Percentiles rank a stretch among this genome's conserved stretches.
Evolutionary conservation across 2,113 vertebrate species (phyloP).

Genomic region (Seriola aureovittata): DNA sequence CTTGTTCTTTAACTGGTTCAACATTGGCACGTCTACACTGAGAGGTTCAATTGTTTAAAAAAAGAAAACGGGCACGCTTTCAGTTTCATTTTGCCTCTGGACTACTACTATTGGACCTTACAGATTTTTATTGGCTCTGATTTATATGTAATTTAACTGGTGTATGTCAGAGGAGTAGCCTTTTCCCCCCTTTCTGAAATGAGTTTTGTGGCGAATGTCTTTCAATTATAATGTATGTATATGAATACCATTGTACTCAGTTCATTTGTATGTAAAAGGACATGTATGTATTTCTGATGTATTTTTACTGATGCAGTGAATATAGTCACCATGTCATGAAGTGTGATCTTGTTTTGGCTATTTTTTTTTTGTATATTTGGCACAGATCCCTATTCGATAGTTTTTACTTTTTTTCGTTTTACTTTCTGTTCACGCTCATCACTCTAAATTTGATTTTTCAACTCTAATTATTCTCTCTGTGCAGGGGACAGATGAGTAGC

Average conservation of each 20-base stretch:
- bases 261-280: conserved; percentile 60
- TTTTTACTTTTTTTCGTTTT: conserved; percentile 1
- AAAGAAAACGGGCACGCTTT: neutral
- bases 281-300: conserved; percentile 48
- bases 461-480: conserved; percentile 10
- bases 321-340: conserved; percentile 43
- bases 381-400: conserved; percentile 20
- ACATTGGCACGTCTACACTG: neutral
- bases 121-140: conserved; percentile 31
- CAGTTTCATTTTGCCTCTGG: conserved; percentile 7
- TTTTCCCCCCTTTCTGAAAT: neutral
- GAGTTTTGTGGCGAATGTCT: conserved; percentile 8
- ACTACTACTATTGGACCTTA: conserved; percentile 21
- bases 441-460: neutral
- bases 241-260: conserved; percentile 47
- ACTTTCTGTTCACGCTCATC: conserved; percentile 18
- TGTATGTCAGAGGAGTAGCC: conserved; percentile 19
- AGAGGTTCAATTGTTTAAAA: neutral
- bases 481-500: conserved; percentile 14
- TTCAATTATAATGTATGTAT: conserved; percentile 46
- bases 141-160: conserved; percentile 12
- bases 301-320: conserved; percentile 54
- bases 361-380: conserved; percentile 55
- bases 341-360: conserved; percentile 19
- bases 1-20: conserved; percentile 3